Conservation (phyloP, 2,113 vertebrate genomes). For the Antennarius striatus region DNA sequence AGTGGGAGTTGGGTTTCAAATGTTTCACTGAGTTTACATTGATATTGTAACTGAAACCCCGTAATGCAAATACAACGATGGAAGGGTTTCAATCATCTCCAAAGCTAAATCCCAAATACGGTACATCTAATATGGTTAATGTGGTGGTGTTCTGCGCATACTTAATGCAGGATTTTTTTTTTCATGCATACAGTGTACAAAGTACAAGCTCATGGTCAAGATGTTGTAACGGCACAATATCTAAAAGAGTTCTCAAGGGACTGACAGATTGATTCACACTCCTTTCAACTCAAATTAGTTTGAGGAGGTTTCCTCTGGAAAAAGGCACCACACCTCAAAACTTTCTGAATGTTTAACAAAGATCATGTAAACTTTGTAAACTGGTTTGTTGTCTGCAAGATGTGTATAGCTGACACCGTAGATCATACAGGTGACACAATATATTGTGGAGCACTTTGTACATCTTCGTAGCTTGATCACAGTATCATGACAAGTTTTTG, state of each 20-base stretch:
- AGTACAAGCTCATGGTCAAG: neutral
- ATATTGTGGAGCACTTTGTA: no score
- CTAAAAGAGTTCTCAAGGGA: neutral
- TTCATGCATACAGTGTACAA: neutral
- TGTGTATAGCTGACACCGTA: neutral
- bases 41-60: constrained; percentile 10
- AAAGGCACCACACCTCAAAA: neutral
- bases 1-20: constrained; percentile 15
- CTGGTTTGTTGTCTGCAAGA: constrained; percentile 16
- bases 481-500: no score
- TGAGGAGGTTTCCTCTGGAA: neutral
- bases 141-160: neutral
- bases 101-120: neutral
- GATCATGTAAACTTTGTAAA: constrained; percentile 13
- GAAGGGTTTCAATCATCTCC: constrained; percentile 8
- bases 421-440: no score
- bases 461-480: no score
- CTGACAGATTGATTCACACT: neutral
- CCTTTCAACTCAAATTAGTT: no score
- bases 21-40: constrained; percentile 13
- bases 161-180: neutral
- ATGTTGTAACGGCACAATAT: neutral
- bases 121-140: neutral
- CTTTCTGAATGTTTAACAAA: constrained; percentile 7
- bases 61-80: neutral